phyloP scores from a whole-genome alignment of 2,797 vertebrate genomes.

The Myotis findleyi region DNA sequence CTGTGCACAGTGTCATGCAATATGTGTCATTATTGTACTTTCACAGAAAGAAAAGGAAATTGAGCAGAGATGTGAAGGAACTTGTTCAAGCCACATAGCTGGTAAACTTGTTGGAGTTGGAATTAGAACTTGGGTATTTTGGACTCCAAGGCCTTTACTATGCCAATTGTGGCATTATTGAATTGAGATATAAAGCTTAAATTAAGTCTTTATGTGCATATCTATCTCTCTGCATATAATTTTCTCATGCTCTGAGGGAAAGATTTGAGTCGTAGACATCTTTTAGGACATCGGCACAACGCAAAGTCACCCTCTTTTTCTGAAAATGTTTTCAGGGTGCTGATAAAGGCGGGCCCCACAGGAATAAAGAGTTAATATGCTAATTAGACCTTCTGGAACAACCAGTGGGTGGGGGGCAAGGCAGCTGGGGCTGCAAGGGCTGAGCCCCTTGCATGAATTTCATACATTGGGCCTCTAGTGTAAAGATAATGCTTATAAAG shows the following conservation, averaged over 20 bases:
- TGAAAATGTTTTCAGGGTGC: neutral
- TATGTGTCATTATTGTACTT: neutral
- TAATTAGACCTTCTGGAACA: too few relatives aligned
- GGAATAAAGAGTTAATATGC: too few relatives aligned
- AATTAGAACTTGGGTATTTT: conserved; percentile 23
- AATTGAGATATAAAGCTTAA: conserved; percentile 14
- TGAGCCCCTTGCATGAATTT: too few relatives aligned
- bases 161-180: neutral
- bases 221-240: neutral
- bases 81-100: neutral
- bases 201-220: neutral
- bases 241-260: neutral
- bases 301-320: neutral
- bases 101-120: neutral
- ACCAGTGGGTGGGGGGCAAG: too few relatives aligned
- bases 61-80: conserved; percentile 6
- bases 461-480: neutral
- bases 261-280: neutral
- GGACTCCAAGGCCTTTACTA: neutral
- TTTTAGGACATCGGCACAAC: neutral
- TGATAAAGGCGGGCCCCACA: neutral
- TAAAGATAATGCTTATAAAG: neutral
- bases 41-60: conserved; percentile 34
- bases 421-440: too few relatives aligned
- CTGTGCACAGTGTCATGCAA: neutral